These are phyloP conservation scores for Calephelis nemesis DNA, from an alignment of 1,140 invertebrate genomes.

Conservation along the genomic window DNA sequence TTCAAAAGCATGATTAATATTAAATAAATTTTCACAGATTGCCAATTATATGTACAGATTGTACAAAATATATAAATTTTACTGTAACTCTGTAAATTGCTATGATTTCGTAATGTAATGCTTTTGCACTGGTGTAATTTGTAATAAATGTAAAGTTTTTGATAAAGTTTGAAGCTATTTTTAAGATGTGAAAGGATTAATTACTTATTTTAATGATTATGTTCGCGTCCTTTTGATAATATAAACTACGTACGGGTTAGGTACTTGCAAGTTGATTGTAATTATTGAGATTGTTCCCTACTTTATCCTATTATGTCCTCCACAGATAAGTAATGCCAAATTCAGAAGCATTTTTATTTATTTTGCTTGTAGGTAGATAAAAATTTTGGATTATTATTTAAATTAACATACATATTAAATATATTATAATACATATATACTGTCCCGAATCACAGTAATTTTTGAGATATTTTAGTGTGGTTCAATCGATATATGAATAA, in stretches of 20 bases:
- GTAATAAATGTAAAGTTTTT: too few relatives aligned
- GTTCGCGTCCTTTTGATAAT: slow-evolving; percentile 19
- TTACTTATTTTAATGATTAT: slow-evolving; percentile 6
- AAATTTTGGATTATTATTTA: slow-evolving; percentile 18
- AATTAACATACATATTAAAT: neutral
- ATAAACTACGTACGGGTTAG: neutral
- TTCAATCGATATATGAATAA: neutral
- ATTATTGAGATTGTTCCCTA: slow-evolving; percentile 19
- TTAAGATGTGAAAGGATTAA: too few relatives aligned
- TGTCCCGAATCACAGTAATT: neutral
- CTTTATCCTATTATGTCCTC: slow-evolving; percentile 5
- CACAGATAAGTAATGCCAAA: slow-evolving; percentile 20
- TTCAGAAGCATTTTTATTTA: slow-evolving; percentile 11
- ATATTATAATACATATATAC: neutral
- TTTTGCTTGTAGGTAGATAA: slow-evolving; percentile 23
- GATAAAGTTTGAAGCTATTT: too few relatives aligned
- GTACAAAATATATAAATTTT: too few relatives aligned
- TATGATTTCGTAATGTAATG: too few relatives aligned
- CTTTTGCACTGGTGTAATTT: too few relatives aligned
- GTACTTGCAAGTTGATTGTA: neutral
- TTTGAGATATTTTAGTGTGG: neutral
- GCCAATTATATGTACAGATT: too few relatives aligned
- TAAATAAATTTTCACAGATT: too few relatives aligned
- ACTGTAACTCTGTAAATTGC: too few relatives aligned
- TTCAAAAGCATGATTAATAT: too few relatives aligned